Base-by-base conservation (phyloP, 2,888 invertebrate genomes). In the Synergus japonicus region DNA sequence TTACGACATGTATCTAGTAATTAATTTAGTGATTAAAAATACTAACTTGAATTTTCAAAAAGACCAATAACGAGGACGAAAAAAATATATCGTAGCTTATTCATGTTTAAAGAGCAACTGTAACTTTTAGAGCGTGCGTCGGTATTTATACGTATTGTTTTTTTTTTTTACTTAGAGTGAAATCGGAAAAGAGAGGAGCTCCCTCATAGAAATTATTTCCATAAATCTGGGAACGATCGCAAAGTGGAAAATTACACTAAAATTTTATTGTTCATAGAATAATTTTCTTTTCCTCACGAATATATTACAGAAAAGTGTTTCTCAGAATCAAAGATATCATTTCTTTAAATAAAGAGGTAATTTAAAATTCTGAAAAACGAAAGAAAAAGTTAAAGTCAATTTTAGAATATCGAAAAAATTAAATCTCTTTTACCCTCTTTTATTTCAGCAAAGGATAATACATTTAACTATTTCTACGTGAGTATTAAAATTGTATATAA, bases 1-100 rank as follows among this genome's bases (percentile, higher is more conserved):
- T 12, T 18, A 10, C 1, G 9, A 58, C 22, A 58, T n/a, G 12
- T 10, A 1, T 4, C 8, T 60, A n/a, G 7, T 54, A 7, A 37
- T 37, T 37, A 46, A 46, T 12, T 46, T 10, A 46, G 13, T 46
- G 13, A 46, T 46, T 46, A 22, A 22, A 60, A 60, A 22, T 60
- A 60, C 69, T 54, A 37, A 73, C 69, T 73, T 73, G 69, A 9
- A 22, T 37, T 15, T 29, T 46, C 49, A 15, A 46, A 15, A 22
- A 10, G 29, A 49, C 69, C 69, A 49, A 73, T 37, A 37, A 37
- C 49, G 2, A 73, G 46, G 37, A 73, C 29, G 49, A 49, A 49
- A 12, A 73, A 73, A 73, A 10, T 3, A 9, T 66, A 46, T 46
- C 10, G 18, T 60, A 60, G 22, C 60, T 60, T 54, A 54, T 54